Percentiles rank a stretch among this genome's conserved stretches.
phyloP scores from a whole-genome alignment of 2,113 vertebrate genomes.

The Callopanchax toddi region DNA sequence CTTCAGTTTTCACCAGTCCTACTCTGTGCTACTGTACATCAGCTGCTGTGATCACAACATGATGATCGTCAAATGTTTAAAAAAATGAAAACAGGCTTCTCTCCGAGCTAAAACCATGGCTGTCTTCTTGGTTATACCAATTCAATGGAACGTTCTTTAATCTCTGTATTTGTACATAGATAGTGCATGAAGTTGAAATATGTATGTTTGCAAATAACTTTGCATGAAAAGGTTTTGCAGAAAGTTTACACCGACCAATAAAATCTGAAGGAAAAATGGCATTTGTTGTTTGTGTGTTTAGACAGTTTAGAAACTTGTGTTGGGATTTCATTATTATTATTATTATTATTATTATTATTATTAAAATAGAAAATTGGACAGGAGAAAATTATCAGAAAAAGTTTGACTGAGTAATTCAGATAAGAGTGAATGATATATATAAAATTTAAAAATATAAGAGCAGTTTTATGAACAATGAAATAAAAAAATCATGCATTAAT shows the following conservation, averaged over 20 bases:
- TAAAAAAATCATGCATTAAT: too few relatives aligned
- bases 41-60: constrained; percentile 20
- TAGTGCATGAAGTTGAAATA: constrained; percentile 79
- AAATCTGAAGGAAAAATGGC: constrained; percentile 60
- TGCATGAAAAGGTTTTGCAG: constrained; percentile 89
- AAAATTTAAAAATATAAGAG: too few relatives aligned
- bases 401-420: too few relatives aligned
- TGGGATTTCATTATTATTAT: too few relatives aligned
- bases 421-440: too few relatives aligned
- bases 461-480: too few relatives aligned
- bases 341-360: too few relatives aligned
- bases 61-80: constrained; percentile 19
- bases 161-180: constrained; percentile 76
- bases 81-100: constrained; percentile 39
- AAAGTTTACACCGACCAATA: constrained; percentile 80
- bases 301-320: too few relatives aligned
- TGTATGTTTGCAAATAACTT: constrained; percentile 83
- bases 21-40: constrained; percentile 22
- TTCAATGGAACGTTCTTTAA: constrained; percentile 71
- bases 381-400: too few relatives aligned
- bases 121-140: constrained; percentile 61
- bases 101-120: constrained; percentile 31
- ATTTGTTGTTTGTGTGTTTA: too few relatives aligned
- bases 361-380: too few relatives aligned
- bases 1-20: constrained; percentile 23